phyloP scores from a whole-genome alignment of 2,888 invertebrate species.

The Argynnis bischoffii region DNA sequence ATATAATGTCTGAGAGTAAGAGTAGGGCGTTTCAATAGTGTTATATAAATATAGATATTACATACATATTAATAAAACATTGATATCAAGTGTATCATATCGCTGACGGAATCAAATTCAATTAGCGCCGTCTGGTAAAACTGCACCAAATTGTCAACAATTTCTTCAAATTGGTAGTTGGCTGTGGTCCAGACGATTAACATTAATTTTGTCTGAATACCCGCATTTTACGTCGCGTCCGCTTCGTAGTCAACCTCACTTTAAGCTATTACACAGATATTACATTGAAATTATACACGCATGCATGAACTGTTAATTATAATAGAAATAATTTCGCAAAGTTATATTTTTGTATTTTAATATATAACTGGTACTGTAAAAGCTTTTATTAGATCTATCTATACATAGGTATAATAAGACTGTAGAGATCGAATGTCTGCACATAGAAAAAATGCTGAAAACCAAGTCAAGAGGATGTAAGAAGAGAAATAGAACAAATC shows the following conservation, averaged over 20 bases:
- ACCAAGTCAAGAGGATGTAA: no score
- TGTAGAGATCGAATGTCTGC: no score
- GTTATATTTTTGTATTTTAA: no score
- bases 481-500: no score
- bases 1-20: no score
- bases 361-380: no score
- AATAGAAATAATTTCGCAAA: no score
- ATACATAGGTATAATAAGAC: no score
- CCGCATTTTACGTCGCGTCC: constrained; percentile 44
- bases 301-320: neutral
- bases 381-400: no score
- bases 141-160: constrained; percentile 55
- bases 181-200: constrained; percentile 70
- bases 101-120: constrained; percentile 29
- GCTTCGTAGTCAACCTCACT: constrained; percentile 20
- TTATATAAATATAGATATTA: no score
- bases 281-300: constrained; percentile 14
- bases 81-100: constrained; percentile 19
- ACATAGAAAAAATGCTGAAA: no score
- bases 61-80: neutral
- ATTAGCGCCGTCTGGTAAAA: constrained; percentile 37
- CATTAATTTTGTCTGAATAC: constrained; percentile 73
- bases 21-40: no score
- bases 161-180: constrained; percentile 70
- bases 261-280: constrained; percentile 5